Evolutionary conservation across 2,797 vertebrate genomes (phyloP).

Genomic region (Ataeniobius toweri): DNA sequence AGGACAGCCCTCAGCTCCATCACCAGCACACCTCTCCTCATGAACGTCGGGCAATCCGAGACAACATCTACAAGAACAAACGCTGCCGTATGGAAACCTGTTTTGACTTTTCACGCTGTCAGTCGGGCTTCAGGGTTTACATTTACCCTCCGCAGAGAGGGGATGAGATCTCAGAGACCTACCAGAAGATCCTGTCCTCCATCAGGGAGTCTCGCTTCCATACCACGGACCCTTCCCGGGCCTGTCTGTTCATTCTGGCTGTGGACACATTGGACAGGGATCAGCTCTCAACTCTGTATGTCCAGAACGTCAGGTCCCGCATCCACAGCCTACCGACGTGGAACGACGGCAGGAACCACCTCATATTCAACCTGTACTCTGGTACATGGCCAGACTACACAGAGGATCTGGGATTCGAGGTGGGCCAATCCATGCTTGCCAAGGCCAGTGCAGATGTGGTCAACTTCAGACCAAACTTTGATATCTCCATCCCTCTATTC

Average conservation of each 20-base stretch:
- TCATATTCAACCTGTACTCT: conserved; percentile 86
- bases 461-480: conserved; percentile 83
- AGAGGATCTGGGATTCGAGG: conserved; percentile 84
- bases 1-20: conserved; percentile 78
- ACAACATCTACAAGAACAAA: conserved; percentile 82
- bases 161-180: conserved; percentile 80
- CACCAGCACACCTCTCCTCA: conserved; percentile 82
- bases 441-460: conserved; percentile 82
- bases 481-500: conserved; percentile 85
- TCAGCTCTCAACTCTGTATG: conserved; percentile 81
- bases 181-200: conserved; percentile 81
- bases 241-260: conserved; percentile 82
- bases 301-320: conserved; percentile 76
- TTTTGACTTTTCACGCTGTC: conserved; percentile 82
- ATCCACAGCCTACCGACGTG: conserved; percentile 82
- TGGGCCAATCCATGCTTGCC: conserved; percentile 84
- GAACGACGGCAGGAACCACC: conserved; percentile 84
- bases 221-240: conserved; percentile 76
- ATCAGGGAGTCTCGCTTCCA: conserved; percentile 82
- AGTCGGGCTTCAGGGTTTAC: conserved; percentile 79
- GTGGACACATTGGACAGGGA: conserved; percentile 85
- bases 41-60: conserved; percentile 77
- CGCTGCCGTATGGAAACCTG: conserved; percentile 87
- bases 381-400: conserved; percentile 86
- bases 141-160: conserved; percentile 80